Evolutionary conservation across 2,797 vertebrate genomes (phyloP).

Genomic region (Premnoplex brunnescens): DNA sequence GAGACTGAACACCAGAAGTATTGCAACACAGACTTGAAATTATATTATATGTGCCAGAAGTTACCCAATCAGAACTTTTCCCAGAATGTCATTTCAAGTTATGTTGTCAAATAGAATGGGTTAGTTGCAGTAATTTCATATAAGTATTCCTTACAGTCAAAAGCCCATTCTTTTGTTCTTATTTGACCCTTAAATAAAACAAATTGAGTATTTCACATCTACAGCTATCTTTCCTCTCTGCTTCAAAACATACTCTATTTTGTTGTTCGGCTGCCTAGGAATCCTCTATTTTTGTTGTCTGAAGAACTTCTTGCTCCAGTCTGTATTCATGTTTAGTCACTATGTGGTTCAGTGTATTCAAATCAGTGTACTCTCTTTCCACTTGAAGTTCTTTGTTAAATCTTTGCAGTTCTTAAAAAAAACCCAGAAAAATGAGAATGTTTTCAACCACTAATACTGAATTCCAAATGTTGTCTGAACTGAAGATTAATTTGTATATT

Average conservation of each 20-base stretch:
- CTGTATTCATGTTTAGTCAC: not conserved
- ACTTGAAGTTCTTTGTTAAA: not conserved
- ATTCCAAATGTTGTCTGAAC: not conserved
- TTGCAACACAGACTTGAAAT: not conserved
- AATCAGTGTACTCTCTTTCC: not conserved
- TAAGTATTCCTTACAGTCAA: not conserved
- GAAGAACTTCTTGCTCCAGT: not conserved
- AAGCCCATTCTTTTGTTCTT: not conserved
- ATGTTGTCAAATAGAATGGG: not conserved
- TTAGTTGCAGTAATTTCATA: not conserved
- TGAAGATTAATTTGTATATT: not conserved
- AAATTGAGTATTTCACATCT: not conserved
- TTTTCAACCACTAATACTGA: not conserved
- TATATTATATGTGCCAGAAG: not conserved
- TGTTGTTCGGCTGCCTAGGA: not conserved
- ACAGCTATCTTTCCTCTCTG: not conserved
- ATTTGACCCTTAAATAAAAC: not conserved
- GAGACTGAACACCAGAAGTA: not conserved
- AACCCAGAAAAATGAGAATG: not conserved
- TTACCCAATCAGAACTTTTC: not conserved
- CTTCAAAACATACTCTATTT: not conserved
- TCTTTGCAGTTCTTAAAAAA: not conserved
- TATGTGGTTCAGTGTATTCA: not conserved
- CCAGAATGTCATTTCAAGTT: not conserved
- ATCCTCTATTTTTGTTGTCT: not conserved